These are phyloP conservation scores for Gymnocypris eckloni DNA, from an alignment of 2,797 vertebrate species.

Conservation along the genomic window DNA sequence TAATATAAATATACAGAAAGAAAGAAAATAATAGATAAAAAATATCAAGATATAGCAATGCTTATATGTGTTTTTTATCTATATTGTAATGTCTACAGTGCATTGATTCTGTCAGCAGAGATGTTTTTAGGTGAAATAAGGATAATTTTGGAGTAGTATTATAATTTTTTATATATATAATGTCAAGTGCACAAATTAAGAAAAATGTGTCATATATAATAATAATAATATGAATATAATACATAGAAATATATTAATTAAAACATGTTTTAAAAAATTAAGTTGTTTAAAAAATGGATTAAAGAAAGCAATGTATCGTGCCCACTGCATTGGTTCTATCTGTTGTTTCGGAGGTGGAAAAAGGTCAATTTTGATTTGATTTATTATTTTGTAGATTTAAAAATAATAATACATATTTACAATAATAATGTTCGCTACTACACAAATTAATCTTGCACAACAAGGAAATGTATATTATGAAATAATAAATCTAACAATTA, in stretches of 20 bases:
- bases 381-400: neutral
- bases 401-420: neutral
- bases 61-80: neutral
- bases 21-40: neutral
- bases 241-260: no score
- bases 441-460: neutral
- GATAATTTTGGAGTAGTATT: no score
- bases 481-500: neutral
- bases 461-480: neutral
- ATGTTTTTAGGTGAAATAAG: neutral
- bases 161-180: no score
- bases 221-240: no score
- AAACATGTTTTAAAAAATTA: no score
- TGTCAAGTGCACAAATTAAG: no score
- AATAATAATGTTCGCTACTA: neutral
- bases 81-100: neutral
- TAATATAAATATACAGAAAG: neutral
- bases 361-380: neutral
- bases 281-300: no score
- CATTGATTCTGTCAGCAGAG: neutral
- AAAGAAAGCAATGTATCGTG: no score
- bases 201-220: no score
- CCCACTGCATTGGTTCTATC: neutral
- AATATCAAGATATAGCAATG: neutral
- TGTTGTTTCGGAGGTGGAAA: neutral